phyloP scores from a whole-genome alignment of 2,888 invertebrate genomes.

The Plebejus melissa region DNA sequence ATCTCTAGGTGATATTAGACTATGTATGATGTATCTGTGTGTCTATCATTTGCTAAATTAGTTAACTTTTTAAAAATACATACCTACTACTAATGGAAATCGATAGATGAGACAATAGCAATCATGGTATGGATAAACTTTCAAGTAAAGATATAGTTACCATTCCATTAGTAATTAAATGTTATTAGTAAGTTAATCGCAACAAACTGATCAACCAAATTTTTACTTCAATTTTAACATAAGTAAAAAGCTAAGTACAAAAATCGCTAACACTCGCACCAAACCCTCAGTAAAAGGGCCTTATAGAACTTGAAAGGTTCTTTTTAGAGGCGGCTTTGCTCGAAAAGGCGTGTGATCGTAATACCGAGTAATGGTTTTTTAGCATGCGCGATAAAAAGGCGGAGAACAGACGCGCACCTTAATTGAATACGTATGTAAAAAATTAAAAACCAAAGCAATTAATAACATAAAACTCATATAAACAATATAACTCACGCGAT shows the following conservation, averaged over 20 bases:
- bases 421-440: constrained; percentile 34
- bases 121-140: too few relatives aligned
- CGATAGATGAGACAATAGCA: too few relatives aligned
- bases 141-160: not conserved
- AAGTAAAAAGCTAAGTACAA: not conserved
- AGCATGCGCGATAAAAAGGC: constrained; percentile 58
- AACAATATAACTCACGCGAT: constrained; percentile 4
- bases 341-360: constrained; percentile 58
- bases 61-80: not conserved
- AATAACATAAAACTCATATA: constrained; percentile 22
- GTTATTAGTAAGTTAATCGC: too few relatives aligned
- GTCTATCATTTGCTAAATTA: too few relatives aligned
- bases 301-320: constrained; percentile 48
- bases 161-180: not conserved
- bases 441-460: constrained; percentile 33
- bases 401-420: constrained; percentile 44
- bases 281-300: constrained; percentile 40
- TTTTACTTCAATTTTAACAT: not conserved
- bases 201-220: not conserved
- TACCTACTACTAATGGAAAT: not conserved
- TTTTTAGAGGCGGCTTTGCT: constrained; percentile 51
- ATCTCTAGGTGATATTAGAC: not conserved
- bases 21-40: too few relatives aligned
- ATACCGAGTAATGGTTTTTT: constrained; percentile 61
- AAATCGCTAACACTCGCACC: constrained; percentile 42